phyloP scores from a whole-genome alignment of 2,888 invertebrate genomes.

The Periphyllus acericola region DNA sequence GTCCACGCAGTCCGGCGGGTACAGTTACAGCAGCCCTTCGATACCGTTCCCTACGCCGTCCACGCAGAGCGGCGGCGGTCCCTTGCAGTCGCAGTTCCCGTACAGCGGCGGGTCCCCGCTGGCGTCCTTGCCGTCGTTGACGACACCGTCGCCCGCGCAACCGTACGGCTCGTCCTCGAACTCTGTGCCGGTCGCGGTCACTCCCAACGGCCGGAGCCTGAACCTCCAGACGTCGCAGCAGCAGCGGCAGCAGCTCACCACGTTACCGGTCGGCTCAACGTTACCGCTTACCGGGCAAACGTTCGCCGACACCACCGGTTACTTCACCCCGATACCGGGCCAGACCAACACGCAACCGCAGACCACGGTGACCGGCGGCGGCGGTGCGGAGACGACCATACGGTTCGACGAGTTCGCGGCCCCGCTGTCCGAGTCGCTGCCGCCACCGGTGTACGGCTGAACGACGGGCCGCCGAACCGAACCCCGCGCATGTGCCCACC shows the following conservation, averaged over 20 bases:
- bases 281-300: not conserved
- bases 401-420: slow-evolving; percentile 63
- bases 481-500: too few species aligned
- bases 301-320: not conserved
- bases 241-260: not conserved
- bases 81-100: slow-evolving; percentile 23
- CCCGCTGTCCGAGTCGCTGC: slow-evolving; percentile 50
- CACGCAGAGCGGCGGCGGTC: not conserved
- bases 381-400: slow-evolving; percentile 6
- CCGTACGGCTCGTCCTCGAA: slow-evolving; percentile 9
- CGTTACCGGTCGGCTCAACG: not conserved
- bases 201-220: not conserved
- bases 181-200: not conserved
- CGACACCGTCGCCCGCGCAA: slow-evolving; percentile 37
- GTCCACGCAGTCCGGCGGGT: not conserved
- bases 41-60: slow-evolving; percentile 42
- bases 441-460: slow-evolving; percentile 39
- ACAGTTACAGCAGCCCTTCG: slow-evolving; percentile 30
- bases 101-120: slow-evolving; percentile 62
- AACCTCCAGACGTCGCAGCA: slow-evolving; percentile 8
- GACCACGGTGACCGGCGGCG: slow-evolving; percentile 64
- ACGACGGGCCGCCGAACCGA: not conserved
- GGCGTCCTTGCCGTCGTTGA: slow-evolving; percentile 63
- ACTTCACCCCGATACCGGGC: slow-evolving; percentile 40
- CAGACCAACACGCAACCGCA: not conserved